These are phyloP conservation scores for Ceraclea dissimilis DNA, from an alignment of 2,888 invertebrate species.

Conservation along the genomic window DNA sequence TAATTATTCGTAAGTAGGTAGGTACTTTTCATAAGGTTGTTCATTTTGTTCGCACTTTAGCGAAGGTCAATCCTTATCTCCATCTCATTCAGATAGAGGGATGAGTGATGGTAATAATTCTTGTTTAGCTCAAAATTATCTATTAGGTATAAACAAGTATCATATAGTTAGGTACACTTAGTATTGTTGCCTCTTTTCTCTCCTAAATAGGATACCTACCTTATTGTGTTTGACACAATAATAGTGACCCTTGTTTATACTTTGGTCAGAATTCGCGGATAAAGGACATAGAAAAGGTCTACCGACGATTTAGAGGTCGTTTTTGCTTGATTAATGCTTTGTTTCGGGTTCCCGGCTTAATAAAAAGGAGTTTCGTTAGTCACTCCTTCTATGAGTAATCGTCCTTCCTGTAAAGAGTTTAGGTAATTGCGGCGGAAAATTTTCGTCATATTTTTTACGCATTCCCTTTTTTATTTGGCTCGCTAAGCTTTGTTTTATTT, in stretches of 20 bases:
- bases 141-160: no score
- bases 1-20: no score
- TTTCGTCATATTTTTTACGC: background rate
- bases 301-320: slow-evolving; percentile 23
- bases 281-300: slow-evolving; percentile 15
- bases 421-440: slow-evolving; percentile 6
- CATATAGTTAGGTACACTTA: no score
- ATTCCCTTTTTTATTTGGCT: slow-evolving; percentile 4
- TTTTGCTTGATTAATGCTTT: slow-evolving; percentile 26
- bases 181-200: background rate
- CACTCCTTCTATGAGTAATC: slow-evolving; percentile 16
- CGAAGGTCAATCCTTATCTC: no score
- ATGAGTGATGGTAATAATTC: no score
- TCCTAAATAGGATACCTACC: slow-evolving; percentile 10
- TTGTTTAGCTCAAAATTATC: no score
- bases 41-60: no score
- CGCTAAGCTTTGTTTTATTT: background rate
- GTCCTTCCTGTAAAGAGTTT: slow-evolving; percentile 13
- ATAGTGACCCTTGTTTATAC: slow-evolving; percentile 26
- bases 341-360: slow-evolving; percentile 14
- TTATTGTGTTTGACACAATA: slow-evolving; percentile 25
- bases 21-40: no score
- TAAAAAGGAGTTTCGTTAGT: slow-evolving; percentile 6
- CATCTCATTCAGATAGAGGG: no score
- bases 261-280: slow-evolving; percentile 15